Evolutionary conservation across 2,113 vertebrate species (phyloP), one percentile per base, ranked within the genome.

Genomic region (Limanda limanda): DNA sequence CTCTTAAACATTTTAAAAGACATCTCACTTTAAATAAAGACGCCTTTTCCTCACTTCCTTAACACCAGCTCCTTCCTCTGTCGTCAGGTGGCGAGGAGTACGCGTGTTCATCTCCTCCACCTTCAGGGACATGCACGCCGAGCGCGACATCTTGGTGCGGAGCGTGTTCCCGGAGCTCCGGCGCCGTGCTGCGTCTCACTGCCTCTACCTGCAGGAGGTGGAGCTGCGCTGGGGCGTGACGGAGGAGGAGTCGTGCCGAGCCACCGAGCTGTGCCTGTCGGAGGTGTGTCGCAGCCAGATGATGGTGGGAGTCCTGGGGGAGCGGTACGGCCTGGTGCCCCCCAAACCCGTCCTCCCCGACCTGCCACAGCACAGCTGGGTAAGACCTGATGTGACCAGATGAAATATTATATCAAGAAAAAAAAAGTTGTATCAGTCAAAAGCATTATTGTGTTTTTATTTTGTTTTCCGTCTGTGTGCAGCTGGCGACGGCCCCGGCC

Each of bases 211-310:
- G 73, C 95, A 95, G 42, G 96, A 96, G 76, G 95, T 98, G 13
- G 96, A 98, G 71, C 93, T 98, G 76, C 95, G 96, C 54, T 98
- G 97, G 97, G 97, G 97, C 0, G 79, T 98, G 79, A 96, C 96
- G 0, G 96, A 97, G 88, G 95, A 97, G 66, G 95, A 97, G 86
- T 92, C 91, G 0, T 89, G 89, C 56, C 94, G 96, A 56, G 88
- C 95, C 18, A 45, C 94, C 3, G 92, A 95, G 83, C 92, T 97
- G 52, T 98, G 97, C 73, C 94, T 98, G 5, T 89, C 94, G 0
- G 96, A 97, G 89, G 97, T 97, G 54, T 94, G 94, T 57, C 95
- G 94, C 47, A 93, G 95, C 2, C 95, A 97, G 76, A 91, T 97
- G 86, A 89, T 98, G 76, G 87, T 98, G 45, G 96, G 91, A 4